Percentiles rank a stretch among this genome's conserved stretches.
phyloP scores from a whole-genome alignment of 2,113 vertebrate species.

The Calcarius ornatus region DNA sequence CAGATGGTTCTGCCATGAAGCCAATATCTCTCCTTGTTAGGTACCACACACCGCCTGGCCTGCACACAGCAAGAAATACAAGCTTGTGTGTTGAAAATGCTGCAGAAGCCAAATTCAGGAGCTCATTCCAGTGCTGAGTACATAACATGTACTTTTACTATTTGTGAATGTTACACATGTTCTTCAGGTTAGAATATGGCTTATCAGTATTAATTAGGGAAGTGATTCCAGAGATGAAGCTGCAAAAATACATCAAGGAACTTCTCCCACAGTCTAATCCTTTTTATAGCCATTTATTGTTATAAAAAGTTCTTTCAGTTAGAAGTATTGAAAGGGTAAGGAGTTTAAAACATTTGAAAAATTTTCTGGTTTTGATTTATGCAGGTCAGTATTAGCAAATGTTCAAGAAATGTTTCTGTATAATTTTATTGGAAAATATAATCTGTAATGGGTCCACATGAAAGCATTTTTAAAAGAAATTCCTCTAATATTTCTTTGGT shows the following conservation, averaged over 20 bases:
- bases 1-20: neutral
- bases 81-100: neutral
- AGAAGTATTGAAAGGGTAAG: neutral
- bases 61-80: neutral
- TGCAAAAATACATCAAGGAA: neutral
- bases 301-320: neutral
- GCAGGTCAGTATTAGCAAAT: neutral
- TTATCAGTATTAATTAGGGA: neutral
- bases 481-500: neutral
- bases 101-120: neutral
- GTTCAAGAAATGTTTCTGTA: neutral
- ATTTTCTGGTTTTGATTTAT: neutral
- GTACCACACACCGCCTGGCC: neutral
- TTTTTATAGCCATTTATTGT: neutral
- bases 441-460: neutral
- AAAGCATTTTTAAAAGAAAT: neutral
- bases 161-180: neutral
- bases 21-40: neutral
- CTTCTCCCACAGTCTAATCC: neutral
- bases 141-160: neutral
- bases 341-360: neutral
- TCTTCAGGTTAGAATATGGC: neutral
- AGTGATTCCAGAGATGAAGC: neutral
- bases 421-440: neutral
- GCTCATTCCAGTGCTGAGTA: neutral